Evolutionary conservation across 2,113 vertebrate genomes (phyloP).

Genomic region (Tapirus terrestris): DNA sequence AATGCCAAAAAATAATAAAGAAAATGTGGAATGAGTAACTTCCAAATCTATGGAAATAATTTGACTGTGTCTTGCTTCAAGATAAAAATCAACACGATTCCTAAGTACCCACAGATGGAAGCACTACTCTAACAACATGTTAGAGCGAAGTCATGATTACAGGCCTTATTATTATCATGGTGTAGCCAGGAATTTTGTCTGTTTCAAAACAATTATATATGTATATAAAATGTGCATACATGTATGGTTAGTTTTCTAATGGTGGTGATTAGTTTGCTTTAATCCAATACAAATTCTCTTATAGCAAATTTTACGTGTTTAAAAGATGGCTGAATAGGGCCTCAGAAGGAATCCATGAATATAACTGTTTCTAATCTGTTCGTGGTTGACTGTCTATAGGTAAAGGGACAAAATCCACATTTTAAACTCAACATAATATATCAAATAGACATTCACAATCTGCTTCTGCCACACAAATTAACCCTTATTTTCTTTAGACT

Average conservation of each 20-base stretch:
- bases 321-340: background rate
- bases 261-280: constrained; percentile 29
- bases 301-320: constrained; percentile 10
- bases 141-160: constrained; percentile 41
- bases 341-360: background rate
- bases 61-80: constrained; percentile 74
- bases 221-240: constrained; percentile 39
- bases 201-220: constrained; percentile 61
- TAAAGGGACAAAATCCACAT: background rate
- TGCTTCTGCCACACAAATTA: background rate
- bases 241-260: constrained; percentile 49
- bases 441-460: background rate
- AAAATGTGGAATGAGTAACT: constrained; percentile 79
- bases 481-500: constrained; percentile 56
- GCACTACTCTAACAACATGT: background rate
- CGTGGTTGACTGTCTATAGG: background rate
- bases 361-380: background rate
- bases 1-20: constrained; percentile 80
- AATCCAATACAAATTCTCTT: constrained; percentile 37
- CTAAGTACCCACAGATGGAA: constrained; percentile 72
- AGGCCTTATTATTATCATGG: constrained; percentile 25
- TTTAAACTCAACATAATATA: constrained; percentile 24
- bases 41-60: constrained; percentile 81
- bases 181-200: constrained; percentile 56
- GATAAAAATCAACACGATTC: constrained; percentile 74